Conservation (phyloP, 2,888 invertebrate species). For the Melitaea athalia region DNA sequence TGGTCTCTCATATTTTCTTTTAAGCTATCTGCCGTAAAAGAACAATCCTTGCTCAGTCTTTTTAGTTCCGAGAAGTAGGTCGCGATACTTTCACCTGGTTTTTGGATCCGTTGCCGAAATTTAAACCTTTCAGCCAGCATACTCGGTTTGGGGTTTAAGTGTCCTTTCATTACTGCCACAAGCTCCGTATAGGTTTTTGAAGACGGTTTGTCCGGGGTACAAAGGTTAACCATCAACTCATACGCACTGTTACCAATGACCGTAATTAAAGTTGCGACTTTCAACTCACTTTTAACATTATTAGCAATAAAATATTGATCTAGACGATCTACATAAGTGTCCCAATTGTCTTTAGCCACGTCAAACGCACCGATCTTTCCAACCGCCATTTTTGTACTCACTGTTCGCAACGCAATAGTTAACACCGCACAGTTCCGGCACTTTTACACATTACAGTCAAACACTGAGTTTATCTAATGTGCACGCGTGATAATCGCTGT, state of each 20-base stretch:
- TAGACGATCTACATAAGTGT: slow-evolving; percentile 19
- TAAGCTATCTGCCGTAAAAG: slow-evolving; percentile 17
- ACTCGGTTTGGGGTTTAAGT: slow-evolving; percentile 24
- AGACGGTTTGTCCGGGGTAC: slow-evolving; percentile 23
- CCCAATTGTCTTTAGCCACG: slow-evolving; percentile 20
- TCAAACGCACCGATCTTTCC: slow-evolving; percentile 3
- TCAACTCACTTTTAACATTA: slow-evolving; percentile 11
- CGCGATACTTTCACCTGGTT: slow-evolving; percentile 4
- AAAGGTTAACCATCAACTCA: slow-evolving; percentile 25
- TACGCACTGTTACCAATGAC: slow-evolving; percentile 25
- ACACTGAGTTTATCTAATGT: too few relatives aligned
- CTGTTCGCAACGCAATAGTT: too few relatives aligned
- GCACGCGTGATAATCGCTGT: too few relatives aligned
- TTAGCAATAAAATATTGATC: slow-evolving; percentile 28
- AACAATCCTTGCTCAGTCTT: slow-evolving; percentile 20
- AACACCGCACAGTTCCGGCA: too few relatives aligned
- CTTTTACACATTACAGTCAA: background rate
- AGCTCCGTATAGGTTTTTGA: slow-evolving; percentile 17
- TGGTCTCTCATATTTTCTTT: slow-evolving; percentile 32
- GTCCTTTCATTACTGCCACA: slow-evolving; percentile 17
- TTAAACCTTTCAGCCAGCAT: slow-evolving; percentile 22
- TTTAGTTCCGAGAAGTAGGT: slow-evolving; percentile 20
- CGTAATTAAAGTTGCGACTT: slow-evolving; percentile 26
- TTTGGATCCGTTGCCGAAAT: slow-evolving; percentile 23
- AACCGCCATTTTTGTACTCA: background rate